phyloP scores from a whole-genome alignment of 1,140 invertebrate species.

The Meloidogyne floridensis region DNA sequence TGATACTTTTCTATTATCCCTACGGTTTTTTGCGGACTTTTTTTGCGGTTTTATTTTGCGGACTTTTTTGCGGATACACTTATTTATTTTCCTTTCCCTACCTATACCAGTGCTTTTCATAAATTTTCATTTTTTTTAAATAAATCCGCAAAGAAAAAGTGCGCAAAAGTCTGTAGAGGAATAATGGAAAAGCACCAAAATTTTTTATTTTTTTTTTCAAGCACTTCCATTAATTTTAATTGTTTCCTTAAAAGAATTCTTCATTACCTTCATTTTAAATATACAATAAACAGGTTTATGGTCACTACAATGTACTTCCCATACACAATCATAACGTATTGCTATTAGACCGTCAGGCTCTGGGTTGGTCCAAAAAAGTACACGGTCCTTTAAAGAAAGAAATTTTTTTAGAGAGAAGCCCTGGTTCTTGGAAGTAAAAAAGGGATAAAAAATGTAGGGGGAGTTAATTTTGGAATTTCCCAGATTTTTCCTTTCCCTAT shows the following conservation, averaged over 20 bases:
- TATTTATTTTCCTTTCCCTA: no score
- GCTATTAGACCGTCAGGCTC: conserved; percentile 18
- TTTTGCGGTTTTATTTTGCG: no score
- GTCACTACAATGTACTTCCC: conserved; percentile 44
- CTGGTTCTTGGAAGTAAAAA: background rate
- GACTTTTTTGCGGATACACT: no score
- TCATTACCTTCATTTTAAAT: conserved; percentile 26
- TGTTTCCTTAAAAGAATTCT: background rate
- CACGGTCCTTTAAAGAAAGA: conserved; percentile 39
- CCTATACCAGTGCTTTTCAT: background rate
- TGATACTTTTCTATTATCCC: no score
- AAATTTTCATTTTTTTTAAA: background rate
- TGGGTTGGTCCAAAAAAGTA: conserved; percentile 39
- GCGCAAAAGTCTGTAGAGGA: no score
- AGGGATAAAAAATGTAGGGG: background rate
- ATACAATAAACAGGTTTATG: conserved; percentile 41
- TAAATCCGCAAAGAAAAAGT: no score
- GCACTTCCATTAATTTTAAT: background rate
- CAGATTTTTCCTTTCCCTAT: no score
- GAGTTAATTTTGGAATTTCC: no score
- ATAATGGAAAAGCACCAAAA: background rate
- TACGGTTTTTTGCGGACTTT: no score
- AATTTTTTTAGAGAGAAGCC: background rate
- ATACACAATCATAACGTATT: conserved; percentile 49
- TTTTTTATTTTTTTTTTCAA: background rate